Base-by-base conservation (phyloP, 2,888 invertebrate genomes). In the Conomelus anceps region DNA sequence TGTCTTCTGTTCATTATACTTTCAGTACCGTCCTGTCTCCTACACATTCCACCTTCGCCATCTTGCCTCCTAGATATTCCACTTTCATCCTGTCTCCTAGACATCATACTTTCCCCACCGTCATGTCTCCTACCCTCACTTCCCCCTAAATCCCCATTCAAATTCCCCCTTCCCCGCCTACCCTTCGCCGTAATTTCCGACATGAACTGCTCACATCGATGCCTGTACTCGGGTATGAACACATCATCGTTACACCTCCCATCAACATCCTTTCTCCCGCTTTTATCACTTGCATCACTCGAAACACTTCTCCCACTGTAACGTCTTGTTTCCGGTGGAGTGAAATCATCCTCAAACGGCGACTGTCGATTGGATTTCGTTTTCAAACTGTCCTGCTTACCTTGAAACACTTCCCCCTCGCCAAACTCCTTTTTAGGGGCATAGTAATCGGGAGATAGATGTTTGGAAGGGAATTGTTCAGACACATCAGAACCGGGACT, bases 281-380 rank as follows among this genome's bases (percentile, higher is more conserved):
- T 90, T 88, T 89, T 91, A 63, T 92, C 92, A 90, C 92, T 92
- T 41, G 92, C 90, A 23, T 92, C 92, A 90, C 92, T 92, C 9
- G 92, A 92, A 4, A 91, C 91, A 90, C 92, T 92, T 4, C 91
- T 89, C 22, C 92, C 90, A 91, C 91, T 89, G 92, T 92, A 90
- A 91, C 92, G 89, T 92, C 93, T 89, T 0, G 91, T 92, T 88
- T 93, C 93, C 20, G 92, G 92, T 86, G 94, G 93, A 0, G 96
- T 95, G 91, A 96, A 96, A 92, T 96, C 96, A 92, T 96, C 96
- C 92, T 96, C 96, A 92, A 96, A 96, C 91, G 95, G 93, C 41
- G 94, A 93, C 93, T 95, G 91, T 93, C 94, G 92, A 89, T 90
- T 84, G 23, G 22, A 26, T 26, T 89, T 89, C 63, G 85, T 89